phyloP scores from a whole-genome alignment of 2,888 invertebrate genomes.

The Tortricodes alternella region DNA sequence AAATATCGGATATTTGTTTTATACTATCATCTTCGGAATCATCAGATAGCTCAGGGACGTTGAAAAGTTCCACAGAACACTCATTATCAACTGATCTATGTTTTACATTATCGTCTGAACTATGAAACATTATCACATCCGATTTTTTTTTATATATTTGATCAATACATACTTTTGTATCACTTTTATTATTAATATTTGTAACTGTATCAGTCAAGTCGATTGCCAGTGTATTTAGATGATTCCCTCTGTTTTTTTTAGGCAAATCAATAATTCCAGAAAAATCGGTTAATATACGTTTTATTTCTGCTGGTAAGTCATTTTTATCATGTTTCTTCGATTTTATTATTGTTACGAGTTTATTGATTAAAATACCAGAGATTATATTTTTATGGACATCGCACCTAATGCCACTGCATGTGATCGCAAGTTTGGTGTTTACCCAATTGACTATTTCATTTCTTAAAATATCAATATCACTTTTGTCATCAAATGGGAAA shows the following conservation, averaged over 20 bases:
- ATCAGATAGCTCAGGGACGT: neutral
- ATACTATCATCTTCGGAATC: conserved; percentile 22
- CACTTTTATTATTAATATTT: conserved; percentile 28
- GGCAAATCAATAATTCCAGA: conserved; percentile 18
- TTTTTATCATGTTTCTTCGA: conserved; percentile 37
- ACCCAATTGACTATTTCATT: conserved; percentile 39
- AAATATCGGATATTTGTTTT: conserved; percentile 32
- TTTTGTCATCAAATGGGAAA: neutral
- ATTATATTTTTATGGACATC: conserved; percentile 20
- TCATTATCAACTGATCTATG: neutral
- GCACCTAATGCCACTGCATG: neutral
- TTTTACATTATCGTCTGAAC: neutral
- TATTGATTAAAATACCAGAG: conserved; percentile 31
- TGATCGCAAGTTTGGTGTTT: conserved; percentile 32
- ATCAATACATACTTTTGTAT: conserved; percentile 2
- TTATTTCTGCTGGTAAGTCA: conserved; percentile 44
- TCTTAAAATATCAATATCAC: neutral
- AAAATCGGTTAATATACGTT: conserved; percentile 39
- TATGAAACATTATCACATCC: neutral
- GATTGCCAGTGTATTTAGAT: conserved; percentile 40
- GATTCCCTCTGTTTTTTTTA: conserved; percentile 24
- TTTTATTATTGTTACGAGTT: conserved; percentile 33
- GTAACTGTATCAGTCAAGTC: conserved; percentile 42
- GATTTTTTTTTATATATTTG: neutral
- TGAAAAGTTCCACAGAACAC: neutral